phyloP scores from a whole-genome alignment of 2,888 invertebrate genomes.

The Eilema griseolum region DNA sequence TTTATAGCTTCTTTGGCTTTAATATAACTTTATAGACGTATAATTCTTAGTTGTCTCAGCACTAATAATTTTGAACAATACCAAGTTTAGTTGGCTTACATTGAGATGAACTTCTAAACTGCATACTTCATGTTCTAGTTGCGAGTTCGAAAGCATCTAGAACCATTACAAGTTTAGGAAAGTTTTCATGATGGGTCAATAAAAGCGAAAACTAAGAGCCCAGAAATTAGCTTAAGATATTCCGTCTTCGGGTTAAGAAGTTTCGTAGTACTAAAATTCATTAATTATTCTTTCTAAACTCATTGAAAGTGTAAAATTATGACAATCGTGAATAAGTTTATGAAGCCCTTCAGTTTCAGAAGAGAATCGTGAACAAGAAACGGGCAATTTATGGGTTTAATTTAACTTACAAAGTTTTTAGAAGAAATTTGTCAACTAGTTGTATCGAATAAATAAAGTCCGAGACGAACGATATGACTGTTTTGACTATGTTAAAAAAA shows the following conservation, averaged over 20 bases:
- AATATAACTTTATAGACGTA: not conserved
- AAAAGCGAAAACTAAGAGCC: slow-evolving; percentile 13
- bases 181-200: slow-evolving; percentile 23
- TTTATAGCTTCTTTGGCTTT: not conserved
- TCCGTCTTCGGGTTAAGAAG: slow-evolving; percentile 16
- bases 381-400: slow-evolving; percentile 8
- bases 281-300: slow-evolving; percentile 12
- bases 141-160: slow-evolving; percentile 16
- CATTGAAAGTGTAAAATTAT: slow-evolving; percentile 15
- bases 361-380: slow-evolving; percentile 6
- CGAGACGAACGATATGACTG: not conserved
- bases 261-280: slow-evolving; percentile 10
- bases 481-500: not conserved
- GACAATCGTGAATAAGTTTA: slow-evolving; percentile 17
- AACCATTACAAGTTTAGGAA: slow-evolving; percentile 18
- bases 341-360: slow-evolving; percentile 6
- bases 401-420: slow-evolving; percentile 5
- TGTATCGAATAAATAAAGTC: not conserved
- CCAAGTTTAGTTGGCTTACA: slow-evolving; percentile 13
- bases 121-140: slow-evolving; percentile 17
- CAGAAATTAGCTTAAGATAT: slow-evolving; percentile 18
- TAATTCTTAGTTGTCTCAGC: not conserved
- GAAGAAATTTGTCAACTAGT: not conserved
- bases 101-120: slow-evolving; percentile 18
- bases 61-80: not conserved